A percentile compares a stretch with the other conserved stretches of the same genome.
Conservation (phyloP, 1,140 invertebrate species). For the Reticulitermes speratus region DNA sequence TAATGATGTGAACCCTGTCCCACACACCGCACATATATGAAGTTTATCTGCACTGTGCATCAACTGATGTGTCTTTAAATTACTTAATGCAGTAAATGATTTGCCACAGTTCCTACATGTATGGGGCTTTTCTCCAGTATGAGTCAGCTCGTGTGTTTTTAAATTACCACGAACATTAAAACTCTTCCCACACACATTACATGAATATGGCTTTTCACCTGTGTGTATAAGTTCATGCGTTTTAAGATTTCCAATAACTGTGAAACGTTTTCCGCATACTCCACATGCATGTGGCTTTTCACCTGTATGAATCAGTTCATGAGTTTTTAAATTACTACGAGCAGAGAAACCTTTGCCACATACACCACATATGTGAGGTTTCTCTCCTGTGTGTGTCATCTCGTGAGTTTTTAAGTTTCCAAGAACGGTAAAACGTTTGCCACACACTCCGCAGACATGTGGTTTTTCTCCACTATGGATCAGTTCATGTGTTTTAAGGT, state of each 20-base stretch:
- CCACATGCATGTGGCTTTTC: background rate
- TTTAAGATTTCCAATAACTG: slow-evolving; percentile 20
- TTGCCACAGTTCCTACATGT: slow-evolving; percentile 35
- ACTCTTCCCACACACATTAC: slow-evolving; percentile 17
- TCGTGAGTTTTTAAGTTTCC: slow-evolving; percentile 20
- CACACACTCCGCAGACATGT: slow-evolving; percentile 37
- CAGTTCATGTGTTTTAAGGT: slow-evolving; percentile 41
- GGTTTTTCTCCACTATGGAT: slow-evolving; percentile 53
- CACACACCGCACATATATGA: slow-evolving; percentile 22
- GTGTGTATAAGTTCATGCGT: slow-evolving; percentile 24
- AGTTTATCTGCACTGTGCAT: slow-evolving; percentile 25
- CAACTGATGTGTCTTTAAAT: background rate
- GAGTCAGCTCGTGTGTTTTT: slow-evolving; percentile 35
- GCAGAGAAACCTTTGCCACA: background rate
- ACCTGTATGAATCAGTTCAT: slow-evolving; percentile 12
- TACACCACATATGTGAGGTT: slow-evolving; percentile 11
- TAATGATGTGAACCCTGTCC: slow-evolving; percentile 16
- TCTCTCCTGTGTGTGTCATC: background rate
- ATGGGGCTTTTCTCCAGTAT: slow-evolving; percentile 35
- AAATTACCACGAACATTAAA: slow-evolving; percentile 20
- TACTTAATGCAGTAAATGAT: slow-evolving; percentile 24
- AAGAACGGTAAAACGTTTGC: background rate
- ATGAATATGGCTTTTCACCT: slow-evolving; percentile 8
- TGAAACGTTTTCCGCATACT: slow-evolving; percentile 25
- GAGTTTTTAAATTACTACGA: background rate